Conservation (phyloP, 2,113 vertebrate genomes). For the Trachemys scripta region DNA sequence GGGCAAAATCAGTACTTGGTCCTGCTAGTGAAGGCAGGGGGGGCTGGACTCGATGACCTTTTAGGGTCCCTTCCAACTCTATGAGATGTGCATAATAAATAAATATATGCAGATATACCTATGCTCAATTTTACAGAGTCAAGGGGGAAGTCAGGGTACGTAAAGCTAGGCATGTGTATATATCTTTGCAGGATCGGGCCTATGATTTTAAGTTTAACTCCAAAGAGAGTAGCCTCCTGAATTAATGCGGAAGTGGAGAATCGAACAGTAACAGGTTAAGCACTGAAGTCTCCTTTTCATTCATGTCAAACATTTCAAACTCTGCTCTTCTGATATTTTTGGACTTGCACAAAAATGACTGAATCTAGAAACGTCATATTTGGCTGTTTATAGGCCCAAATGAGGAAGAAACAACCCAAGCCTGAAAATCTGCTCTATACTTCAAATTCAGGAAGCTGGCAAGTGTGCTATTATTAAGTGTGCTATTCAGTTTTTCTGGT, state of each 20-base stretch:
- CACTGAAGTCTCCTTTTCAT: neutral
- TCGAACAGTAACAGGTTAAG: neutral
- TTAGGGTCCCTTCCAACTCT: no score
- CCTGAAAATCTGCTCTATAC: rapidly evolving
- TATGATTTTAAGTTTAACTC: rapidly evolving
- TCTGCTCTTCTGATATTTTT: neutral
- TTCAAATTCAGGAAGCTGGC: neutral
- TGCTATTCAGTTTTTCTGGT: neutral
- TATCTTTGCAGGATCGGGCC: neutral
- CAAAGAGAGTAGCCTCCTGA: neutral
- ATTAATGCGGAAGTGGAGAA: neutral
- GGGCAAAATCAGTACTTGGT: no score
- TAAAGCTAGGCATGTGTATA: rapidly evolving
- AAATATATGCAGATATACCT: no score
- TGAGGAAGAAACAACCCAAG: neutral
- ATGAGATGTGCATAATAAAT: no score
- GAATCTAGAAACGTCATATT: neutral
- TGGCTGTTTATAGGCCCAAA: neutral
- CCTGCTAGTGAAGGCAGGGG: no score
- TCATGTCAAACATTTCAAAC: neutral
- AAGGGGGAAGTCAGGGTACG: rapidly evolving
- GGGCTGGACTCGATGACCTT: no score
- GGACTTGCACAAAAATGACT: neutral
- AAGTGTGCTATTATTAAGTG: no score
- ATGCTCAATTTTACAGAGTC: neutral